Conservation (phyloP, 1,140 invertebrate species). For the Drosophila obscura region DNA sequence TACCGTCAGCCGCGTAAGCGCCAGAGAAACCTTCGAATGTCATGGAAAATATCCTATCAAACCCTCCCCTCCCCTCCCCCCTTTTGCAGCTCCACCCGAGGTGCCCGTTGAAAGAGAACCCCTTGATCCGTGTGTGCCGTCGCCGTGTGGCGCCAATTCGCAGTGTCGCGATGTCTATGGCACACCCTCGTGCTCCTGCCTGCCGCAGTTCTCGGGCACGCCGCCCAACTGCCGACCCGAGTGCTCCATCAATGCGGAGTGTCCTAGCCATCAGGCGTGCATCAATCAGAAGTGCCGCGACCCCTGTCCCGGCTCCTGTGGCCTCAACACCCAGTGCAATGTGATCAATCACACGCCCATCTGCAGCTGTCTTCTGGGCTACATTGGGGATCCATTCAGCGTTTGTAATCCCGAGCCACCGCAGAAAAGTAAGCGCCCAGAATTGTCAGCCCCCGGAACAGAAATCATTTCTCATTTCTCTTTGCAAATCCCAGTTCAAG, state of each 20-base stretch:
- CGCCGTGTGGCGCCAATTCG: slow-evolving; percentile 92
- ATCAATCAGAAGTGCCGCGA: slow-evolving; percentile 92
- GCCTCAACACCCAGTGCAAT: slow-evolving; percentile 90
- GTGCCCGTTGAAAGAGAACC: slow-evolving; percentile 62
- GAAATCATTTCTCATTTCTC: slow-evolving; percentile 7
- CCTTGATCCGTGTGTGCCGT: slow-evolving; percentile 90
- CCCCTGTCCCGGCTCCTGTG: slow-evolving; percentile 92
- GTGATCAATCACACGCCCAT: slow-evolving; percentile 93
- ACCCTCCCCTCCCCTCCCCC: too few relatives aligned
- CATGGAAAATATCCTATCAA: neutral
- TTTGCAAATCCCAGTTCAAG: slow-evolving; percentile 44
- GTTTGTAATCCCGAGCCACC: slow-evolving; percentile 85
- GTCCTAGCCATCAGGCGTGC: slow-evolving; percentile 91
- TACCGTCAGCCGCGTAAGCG: slow-evolving; percentile 84
- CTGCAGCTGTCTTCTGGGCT: slow-evolving; percentile 89
- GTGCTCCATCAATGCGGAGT: slow-evolving; percentile 93
- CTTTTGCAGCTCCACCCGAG: slow-evolving; percentile 52
- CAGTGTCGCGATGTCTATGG: slow-evolving; percentile 89
- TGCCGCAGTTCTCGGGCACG: slow-evolving; percentile 89
- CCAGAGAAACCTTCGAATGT: slow-evolving; percentile 53
- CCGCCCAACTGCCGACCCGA: slow-evolving; percentile 92
- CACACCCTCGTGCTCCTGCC: slow-evolving; percentile 92
- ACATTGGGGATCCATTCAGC: slow-evolving; percentile 91
- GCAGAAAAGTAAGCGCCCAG: slow-evolving; percentile 60
- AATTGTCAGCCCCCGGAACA: neutral